Evolutionary conservation across 2,888 invertebrate species (phyloP).

Genomic region (Scaptomyza polygonia): DNA sequence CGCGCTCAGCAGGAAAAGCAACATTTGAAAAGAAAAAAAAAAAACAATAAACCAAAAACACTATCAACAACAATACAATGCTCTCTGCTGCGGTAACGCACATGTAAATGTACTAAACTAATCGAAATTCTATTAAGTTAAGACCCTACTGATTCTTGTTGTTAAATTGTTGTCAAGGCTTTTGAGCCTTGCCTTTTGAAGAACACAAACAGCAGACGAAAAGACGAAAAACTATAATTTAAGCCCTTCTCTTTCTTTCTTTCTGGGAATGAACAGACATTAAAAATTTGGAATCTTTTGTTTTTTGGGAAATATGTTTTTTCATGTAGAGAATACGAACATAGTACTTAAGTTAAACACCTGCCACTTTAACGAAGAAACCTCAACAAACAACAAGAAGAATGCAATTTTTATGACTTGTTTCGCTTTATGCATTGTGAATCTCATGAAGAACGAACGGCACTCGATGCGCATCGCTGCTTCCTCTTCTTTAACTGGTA

Average conservation of each 20-base stretch:
- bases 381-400: neutral
- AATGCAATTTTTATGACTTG: conserved; percentile 29
- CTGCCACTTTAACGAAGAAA: conserved; percentile 16
- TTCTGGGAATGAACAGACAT: neutral
- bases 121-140: too few relatives aligned
- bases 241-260: neutral
- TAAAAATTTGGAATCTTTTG: neutral
- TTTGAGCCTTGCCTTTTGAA: too few relatives aligned
- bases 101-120: neutral
- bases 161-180: too few relatives aligned
- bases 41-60: neutral
- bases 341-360: conserved; percentile 24
- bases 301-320: neutral
- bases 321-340: neutral
- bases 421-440: conserved; percentile 28
- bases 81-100: conserved; percentile 47
- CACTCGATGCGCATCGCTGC: conserved; percentile 44
- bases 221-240: too few relatives aligned
- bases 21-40: neutral
- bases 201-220: too few relatives aligned
- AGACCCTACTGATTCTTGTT: too few relatives aligned
- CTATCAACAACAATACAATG: conserved; percentile 14
- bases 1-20: conserved; percentile 12
- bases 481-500: neutral
- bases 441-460: conserved; percentile 4